Evolutionary conservation across 2,888 invertebrate species (phyloP).

Genomic region (Pecten maximus): DNA sequence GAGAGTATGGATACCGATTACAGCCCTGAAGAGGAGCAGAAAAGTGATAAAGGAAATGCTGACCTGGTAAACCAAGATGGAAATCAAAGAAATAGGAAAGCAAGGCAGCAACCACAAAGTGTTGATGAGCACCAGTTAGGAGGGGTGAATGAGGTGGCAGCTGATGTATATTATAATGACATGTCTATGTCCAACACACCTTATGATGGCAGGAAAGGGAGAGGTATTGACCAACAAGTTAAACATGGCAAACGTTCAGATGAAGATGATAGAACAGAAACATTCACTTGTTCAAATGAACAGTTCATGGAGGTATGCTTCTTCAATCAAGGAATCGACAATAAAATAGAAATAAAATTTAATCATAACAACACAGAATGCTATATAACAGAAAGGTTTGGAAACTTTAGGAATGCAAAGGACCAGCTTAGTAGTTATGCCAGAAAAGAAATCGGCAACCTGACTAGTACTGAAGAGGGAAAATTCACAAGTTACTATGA

Average conservation of each 20-base stretch:
- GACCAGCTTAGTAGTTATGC: neutral
- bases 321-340: neutral
- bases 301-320: neutral
- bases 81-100: neutral
- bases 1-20: neutral
- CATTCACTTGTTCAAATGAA: neutral
- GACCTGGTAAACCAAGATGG: too few relatives aligned
- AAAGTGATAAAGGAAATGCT: neutral
- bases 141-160: neutral
- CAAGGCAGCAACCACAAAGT: neutral
- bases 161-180: neutral
- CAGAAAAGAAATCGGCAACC: neutral
- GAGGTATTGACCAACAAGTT: too few relatives aligned
- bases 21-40: neutral
- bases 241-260: too few relatives aligned
- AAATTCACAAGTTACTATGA: neutral
- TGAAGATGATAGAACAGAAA: too few relatives aligned
- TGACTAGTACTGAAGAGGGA: neutral
- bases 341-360: neutral
- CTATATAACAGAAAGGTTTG: neutral
- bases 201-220: too few relatives aligned
- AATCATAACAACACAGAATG: neutral
- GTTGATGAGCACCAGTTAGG: neutral
- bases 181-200: neutral
- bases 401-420: neutral